Evolutionary conservation across 2,113 vertebrate genomes (phyloP).

Genomic region (Cariama cristata): DNA sequence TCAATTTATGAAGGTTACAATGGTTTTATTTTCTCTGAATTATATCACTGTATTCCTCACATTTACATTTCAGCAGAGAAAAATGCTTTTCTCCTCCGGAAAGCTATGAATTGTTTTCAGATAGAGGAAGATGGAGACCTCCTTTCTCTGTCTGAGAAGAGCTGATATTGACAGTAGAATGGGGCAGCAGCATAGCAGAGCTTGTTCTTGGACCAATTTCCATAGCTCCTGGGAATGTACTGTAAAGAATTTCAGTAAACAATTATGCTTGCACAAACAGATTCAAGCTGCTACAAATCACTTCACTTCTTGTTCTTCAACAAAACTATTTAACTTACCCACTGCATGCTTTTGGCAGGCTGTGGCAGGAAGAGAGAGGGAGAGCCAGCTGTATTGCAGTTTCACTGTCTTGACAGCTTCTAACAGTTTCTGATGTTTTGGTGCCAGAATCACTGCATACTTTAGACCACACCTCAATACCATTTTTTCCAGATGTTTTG

Average conservation of each 20-base stretch:
- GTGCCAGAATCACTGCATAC: background rate
- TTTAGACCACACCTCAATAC: background rate
- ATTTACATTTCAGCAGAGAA: background rate
- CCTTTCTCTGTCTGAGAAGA: background rate
- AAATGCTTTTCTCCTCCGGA: background rate
- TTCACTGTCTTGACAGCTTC: background rate
- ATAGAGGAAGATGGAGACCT: background rate
- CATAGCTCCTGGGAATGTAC: slow-evolving; percentile 10
- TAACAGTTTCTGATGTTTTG: background rate
- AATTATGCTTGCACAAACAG: slow-evolving; percentile 36
- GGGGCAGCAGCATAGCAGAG: background rate
- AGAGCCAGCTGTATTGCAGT: background rate
- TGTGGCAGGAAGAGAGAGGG: background rate
- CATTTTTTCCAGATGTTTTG: background rate
- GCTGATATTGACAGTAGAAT: background rate
- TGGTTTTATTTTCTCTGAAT: background rate
- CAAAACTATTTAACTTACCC: background rate
- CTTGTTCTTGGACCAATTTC: slow-evolving; percentile 21
- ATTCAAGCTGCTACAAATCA: slow-evolving; percentile 44
- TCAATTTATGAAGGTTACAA: background rate
- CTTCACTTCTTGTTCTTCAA: background rate
- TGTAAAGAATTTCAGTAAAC: slow-evolving; percentile 35
- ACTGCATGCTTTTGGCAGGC: background rate
- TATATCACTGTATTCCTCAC: background rate
- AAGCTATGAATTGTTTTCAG: background rate